Conservation (phyloP, 2,888 invertebrate genomes). For the Nebria brevicollis region DNA sequence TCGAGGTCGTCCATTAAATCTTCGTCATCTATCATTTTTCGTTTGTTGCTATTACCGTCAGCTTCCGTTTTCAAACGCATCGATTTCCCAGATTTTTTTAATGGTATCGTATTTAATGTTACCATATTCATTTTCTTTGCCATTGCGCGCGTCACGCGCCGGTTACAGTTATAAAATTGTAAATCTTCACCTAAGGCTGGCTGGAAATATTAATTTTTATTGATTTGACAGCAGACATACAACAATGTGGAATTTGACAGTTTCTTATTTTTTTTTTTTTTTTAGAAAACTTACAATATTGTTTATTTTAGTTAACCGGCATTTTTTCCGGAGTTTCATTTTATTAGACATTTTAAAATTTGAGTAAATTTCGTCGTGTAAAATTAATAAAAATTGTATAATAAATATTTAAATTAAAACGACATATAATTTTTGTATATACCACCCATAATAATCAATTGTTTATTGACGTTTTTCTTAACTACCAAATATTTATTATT, state of each 20-base stretch:
- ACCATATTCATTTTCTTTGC: slow-evolving; percentile 29
- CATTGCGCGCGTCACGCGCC: slow-evolving; percentile 17
- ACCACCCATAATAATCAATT: neutral
- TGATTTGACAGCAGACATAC: neutral
- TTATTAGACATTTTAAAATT: neutral
- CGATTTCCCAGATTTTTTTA: neutral
- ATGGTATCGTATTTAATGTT: neutral
- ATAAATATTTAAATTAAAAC: neutral
- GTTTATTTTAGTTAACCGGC: neutral
- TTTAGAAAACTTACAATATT: neutral
- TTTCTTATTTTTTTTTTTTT: neutral
- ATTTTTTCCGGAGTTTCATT: neutral
- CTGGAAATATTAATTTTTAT: neutral
- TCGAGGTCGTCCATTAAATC: neutral
- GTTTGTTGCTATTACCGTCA: neutral
- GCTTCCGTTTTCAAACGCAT: neutral
- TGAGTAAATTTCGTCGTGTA: neutral
- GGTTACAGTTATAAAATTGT: neutral
- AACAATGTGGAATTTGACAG: neutral
- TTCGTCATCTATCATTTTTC: neutral
- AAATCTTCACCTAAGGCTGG: neutral
- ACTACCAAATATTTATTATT: neutral
- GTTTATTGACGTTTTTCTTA: neutral
- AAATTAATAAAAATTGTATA: neutral
- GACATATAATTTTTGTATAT: neutral